Evolutionary conservation across 1,140 invertebrate species (phyloP).

Genomic region (Aphelinus certus): DNA sequence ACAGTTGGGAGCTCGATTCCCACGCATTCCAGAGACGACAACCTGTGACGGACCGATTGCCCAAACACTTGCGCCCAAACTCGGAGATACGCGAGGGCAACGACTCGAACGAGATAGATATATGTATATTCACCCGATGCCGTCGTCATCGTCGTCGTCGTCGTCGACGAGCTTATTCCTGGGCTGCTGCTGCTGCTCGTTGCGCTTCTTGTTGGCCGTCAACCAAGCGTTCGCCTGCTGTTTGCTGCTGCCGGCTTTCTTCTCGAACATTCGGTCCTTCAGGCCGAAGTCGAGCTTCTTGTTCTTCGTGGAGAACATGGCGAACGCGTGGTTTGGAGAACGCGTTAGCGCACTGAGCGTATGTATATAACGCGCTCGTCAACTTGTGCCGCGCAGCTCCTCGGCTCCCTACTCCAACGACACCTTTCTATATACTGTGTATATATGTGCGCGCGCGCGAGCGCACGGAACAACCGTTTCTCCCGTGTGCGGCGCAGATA

Average conservation of each 20-base stretch:
- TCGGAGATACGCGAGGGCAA: not conserved
- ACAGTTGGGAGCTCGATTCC: no score
- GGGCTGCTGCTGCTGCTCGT: not conserved
- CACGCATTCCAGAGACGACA: no score
- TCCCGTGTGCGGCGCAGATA: no score
- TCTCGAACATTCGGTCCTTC: not conserved
- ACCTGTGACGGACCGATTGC: no score
- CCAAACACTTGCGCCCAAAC: no score
- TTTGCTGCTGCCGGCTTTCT: not conserved
- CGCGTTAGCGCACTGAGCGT: not conserved
- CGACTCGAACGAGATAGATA: not conserved
- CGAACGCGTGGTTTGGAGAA: slow-evolving; percentile 13
- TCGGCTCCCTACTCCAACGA: no score
- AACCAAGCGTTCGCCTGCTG: slow-evolving; percentile 12
- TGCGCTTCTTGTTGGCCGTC: slow-evolving; percentile 20
- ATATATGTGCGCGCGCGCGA: no score
- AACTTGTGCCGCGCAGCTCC: no score
- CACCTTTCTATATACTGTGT: no score
- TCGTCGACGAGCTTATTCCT: not conserved
- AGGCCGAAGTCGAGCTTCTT: slow-evolving; percentile 7
- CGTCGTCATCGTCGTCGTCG: slow-evolving; percentile 5
- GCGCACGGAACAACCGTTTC: no score
- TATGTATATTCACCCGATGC: slow-evolving; percentile 5
- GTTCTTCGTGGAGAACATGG: not conserved
- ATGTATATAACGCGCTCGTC: no score